A percentile compares a stretch with the other conserved stretches of the same genome.
These are phyloP conservation scores for Myotis pilosus DNA, from an alignment of 2,797 vertebrate species.

Conservation along the genomic window DNA sequence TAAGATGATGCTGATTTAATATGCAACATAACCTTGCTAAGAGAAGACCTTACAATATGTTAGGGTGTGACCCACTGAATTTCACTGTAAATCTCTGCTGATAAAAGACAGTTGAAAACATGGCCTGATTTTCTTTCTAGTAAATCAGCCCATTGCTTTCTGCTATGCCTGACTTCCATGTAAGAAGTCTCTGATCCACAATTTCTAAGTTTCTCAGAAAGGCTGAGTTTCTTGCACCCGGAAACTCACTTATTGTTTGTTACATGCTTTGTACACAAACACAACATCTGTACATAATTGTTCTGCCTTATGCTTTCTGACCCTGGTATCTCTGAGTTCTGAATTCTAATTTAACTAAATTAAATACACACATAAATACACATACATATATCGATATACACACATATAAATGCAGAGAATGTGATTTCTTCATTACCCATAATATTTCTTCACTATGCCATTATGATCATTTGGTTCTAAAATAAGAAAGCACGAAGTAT, in stretches of 20 bases:
- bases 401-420: neutral
- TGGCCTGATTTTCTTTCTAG: neutral
- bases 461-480: conserved; percentile 35
- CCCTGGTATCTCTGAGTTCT: neutral
- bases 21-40: neutral
- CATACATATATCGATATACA: neutral
- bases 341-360: neutral
- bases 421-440: neutral
- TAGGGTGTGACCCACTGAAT: neutral
- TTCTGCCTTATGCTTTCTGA: neutral
- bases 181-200: neutral
- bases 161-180: neutral
- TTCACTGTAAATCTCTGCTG: neutral
- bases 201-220: neutral
- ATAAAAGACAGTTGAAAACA: neutral
- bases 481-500: conserved; percentile 32
- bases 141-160: neutral
- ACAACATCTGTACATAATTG: neutral
- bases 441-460: neutral
- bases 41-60: neutral
- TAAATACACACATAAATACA: neutral
- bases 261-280: neutral
- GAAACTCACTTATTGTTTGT: neutral
- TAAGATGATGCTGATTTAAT: neutral
- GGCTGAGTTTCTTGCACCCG: neutral